These are phyloP conservation scores for Drosophila multiciliata DNA, from an alignment of 2,888 invertebrate species.

Conservation along the genomic window DNA sequence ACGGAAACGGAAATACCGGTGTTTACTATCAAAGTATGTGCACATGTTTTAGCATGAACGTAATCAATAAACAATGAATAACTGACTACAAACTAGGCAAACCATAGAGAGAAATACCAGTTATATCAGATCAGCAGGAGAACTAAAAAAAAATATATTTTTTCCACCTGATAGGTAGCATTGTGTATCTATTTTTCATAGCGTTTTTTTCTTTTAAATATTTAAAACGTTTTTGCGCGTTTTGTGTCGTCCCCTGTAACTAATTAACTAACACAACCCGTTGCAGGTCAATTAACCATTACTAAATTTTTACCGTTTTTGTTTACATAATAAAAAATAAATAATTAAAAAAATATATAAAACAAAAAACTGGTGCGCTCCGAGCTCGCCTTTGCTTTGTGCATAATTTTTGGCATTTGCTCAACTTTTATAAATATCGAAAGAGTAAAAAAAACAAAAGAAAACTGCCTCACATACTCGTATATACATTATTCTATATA, in stretches of 20 bases:
- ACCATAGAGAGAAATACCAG: constrained; percentile 21
- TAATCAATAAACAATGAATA: constrained; percentile 59
- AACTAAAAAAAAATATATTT: constrained; percentile 31
- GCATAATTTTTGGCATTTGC: constrained; percentile 78
- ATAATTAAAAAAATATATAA: constrained; percentile 19
- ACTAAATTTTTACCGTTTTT: constrained; percentile 42
- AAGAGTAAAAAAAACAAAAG: constrained; percentile 55
- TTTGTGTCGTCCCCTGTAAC: constrained; percentile 77
- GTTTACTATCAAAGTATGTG: constrained; percentile 85
- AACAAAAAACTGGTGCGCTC: constrained; percentile 32
- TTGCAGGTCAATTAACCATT: constrained; percentile 63
- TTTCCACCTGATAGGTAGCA: constrained; percentile 48
- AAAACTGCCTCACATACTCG: constrained; percentile 61
- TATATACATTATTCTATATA: constrained; percentile 51
- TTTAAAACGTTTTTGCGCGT: constrained; percentile 58
- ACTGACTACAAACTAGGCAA: constrained; percentile 54
- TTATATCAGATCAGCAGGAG: constrained; percentile 29
- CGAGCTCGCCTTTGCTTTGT: constrained; percentile 66
- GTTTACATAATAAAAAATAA: constrained; percentile 30
- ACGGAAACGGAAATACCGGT: constrained; percentile 82
- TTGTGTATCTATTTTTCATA: constrained; percentile 35
- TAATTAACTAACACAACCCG: constrained; percentile 60
- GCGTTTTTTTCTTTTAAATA: constrained; percentile 8
- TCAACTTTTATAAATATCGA: constrained; percentile 62
- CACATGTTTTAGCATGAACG: constrained; percentile 77